Base-by-base conservation (phyloP, 2,113 vertebrate genomes). In the Actenoides hombroni region DNA sequence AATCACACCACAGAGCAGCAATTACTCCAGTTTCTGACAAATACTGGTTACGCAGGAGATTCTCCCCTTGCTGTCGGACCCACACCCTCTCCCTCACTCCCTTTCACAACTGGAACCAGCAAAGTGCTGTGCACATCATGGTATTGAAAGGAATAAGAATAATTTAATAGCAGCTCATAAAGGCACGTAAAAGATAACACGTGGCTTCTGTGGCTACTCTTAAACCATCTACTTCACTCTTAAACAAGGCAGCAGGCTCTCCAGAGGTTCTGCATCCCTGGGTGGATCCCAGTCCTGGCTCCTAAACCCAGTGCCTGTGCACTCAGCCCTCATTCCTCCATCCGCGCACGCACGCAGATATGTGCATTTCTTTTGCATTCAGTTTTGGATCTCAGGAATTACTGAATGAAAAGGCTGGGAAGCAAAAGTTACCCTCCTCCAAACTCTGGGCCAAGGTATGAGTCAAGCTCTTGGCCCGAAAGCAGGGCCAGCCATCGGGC, bases 1-100 rank as follows among this genome's bases (percentile, higher is more conserved):
- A 99, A 98, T 99, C 98, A 98, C 97, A 95, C 92, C 95, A 96
- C 98, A 98, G 98, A 98, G 98, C 97, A 91, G 97, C 98, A 98
- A 98, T 98, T 98, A 98, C 97, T 97, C 97, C 97, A 71, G 61
- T 98, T 98, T 97, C 97, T 97, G 95, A 96, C 93, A 95, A 97
- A 96, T 67, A 79, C 75, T 73, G 88, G 91, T 96, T 96, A 86
- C 31, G 2, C 46, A 63, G 94, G 2, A 24, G 71, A 91, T 95
- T 82, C 59, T 73, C 87, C 44, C 49, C 64, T 86, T 67, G 71
- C 56, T 95, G 75, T 69, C 9, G 1, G 68, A 78, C 64, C 87
- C 1, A 1, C 16, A 39, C 49, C 81, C 68, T 87, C 28, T 82
- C 68, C 69, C 39, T 87, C 51, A 5, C 42, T 51, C 26, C 63